Conservation (phyloP, 2,797 vertebrate genomes). For the Rhabdomys pumilio region DNA sequence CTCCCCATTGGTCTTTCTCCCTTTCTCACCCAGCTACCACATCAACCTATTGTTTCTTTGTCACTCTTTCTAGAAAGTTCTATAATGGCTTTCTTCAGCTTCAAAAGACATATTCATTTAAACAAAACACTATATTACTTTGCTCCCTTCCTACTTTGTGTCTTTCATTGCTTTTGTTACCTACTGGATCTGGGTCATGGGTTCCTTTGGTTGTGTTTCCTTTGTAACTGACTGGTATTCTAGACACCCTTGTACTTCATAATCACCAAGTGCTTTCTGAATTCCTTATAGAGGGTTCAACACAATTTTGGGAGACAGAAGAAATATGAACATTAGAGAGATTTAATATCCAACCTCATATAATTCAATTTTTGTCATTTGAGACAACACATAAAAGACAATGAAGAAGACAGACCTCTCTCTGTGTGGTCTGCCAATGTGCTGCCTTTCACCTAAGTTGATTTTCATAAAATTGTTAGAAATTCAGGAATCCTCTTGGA, state of each 20-base stretch:
- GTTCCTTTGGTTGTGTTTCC: background rate
- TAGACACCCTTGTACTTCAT: background rate
- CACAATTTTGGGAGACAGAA: background rate
- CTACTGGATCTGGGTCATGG: background rate
- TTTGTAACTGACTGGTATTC: background rate
- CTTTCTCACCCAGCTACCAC: background rate
- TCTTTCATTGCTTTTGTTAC: background rate
- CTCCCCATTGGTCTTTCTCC: background rate
- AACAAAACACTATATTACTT: background rate
- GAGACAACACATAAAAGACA: background rate
- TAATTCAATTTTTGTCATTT: background rate
- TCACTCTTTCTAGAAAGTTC: conserved; percentile 16
- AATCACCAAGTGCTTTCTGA: background rate
- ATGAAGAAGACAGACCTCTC: background rate
- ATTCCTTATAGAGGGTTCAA: background rate
- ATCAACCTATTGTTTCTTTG: background rate
- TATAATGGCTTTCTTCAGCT: background rate
- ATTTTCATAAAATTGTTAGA: conserved; percentile 9
- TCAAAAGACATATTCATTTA: background rate
- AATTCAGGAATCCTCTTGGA: background rate
- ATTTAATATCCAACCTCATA: background rate
- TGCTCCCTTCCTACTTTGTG: too few relatives aligned
- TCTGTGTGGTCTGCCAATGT: background rate
- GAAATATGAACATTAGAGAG: background rate
- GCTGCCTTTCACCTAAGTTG: background rate